phyloP scores from a whole-genome alignment of 2,888 invertebrate species.

The Platypus cylindrus region DNA sequence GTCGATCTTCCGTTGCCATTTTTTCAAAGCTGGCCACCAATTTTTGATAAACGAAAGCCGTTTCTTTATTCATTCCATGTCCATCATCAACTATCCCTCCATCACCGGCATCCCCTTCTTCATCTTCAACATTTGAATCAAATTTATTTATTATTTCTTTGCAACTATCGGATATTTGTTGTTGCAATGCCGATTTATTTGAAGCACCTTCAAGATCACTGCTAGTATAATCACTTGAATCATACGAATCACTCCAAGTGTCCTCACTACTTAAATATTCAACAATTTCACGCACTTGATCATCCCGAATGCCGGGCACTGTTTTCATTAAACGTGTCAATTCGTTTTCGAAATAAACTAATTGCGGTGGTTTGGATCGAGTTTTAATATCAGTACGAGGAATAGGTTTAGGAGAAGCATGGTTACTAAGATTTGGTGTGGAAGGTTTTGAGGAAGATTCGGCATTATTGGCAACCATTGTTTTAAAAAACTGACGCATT shows the following conservation, averaged over 20 bases:
- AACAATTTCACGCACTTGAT: constrained; percentile 82
- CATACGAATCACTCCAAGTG: constrained; percentile 88
- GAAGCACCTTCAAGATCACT: constrained; percentile 69
- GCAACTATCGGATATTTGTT: constrained; percentile 79
- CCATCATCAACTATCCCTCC: constrained; percentile 38
- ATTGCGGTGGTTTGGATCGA: constrained; percentile 68
- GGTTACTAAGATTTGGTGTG: constrained; percentile 29
- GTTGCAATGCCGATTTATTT: constrained; percentile 58
- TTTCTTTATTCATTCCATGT: constrained; percentile 52
- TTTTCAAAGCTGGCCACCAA: constrained; percentile 74
- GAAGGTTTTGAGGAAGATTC: constrained; percentile 42
- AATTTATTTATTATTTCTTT: constrained; percentile 81
- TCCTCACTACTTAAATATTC: constrained; percentile 87
- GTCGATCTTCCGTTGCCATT: constrained; percentile 45
- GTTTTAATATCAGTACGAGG: constrained; percentile 47
- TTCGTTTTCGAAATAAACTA: constrained; percentile 82
- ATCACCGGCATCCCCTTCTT: constrained; percentile 42
- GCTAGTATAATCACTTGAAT: constrained; percentile 83
- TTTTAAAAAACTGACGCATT: constrained; percentile 86
- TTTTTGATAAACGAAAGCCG: constrained; percentile 77
- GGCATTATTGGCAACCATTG: constrained; percentile 60
- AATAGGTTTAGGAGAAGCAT: constrained; percentile 35
- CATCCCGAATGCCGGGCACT: constrained; percentile 80
- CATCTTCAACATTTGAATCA: constrained; percentile 47
- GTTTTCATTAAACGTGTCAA: constrained; percentile 84